Evolutionary conservation across 2,797 vertebrate genomes (phyloP).

Genomic region (Chaetodon trifasciatus): DNA sequence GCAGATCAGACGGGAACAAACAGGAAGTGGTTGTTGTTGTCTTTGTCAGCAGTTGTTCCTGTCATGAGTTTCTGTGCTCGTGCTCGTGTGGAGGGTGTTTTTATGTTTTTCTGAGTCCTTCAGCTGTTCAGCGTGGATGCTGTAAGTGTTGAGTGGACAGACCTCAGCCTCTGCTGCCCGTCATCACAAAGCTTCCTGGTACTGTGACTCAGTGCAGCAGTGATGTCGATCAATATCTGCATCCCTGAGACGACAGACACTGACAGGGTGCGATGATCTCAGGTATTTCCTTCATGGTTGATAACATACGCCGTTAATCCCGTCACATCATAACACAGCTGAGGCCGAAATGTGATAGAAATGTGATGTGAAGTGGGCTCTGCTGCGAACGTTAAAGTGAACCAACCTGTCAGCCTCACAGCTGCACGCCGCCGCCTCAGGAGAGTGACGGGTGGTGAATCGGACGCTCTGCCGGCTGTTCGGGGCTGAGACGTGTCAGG

Average conservation of each 20-base stretch:
- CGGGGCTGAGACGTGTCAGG: constrained; percentile 11
- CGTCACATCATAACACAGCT: neutral
- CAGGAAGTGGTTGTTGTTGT: neutral
- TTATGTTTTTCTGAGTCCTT: neutral
- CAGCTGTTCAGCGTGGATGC: neutral
- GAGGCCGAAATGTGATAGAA: neutral
- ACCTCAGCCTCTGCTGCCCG: constrained; percentile 29
- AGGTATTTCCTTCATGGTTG: neutral
- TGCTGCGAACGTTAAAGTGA: too few species aligned
- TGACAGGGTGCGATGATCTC: too few species aligned
- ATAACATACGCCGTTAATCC: neutral
- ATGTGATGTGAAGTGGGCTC: too few species aligned
- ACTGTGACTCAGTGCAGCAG: constrained; percentile 26
- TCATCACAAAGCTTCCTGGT: neutral
- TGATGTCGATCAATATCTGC: neutral
- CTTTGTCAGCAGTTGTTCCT: neutral
- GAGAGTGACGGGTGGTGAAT: constrained; percentile 6
- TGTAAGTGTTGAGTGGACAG: neutral
- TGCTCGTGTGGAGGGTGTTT: neutral
- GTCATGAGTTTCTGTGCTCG: neutral
- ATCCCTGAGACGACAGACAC: neutral
- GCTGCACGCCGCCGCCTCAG: neutral
- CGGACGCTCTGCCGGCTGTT: neutral
- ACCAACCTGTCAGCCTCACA: neutral
- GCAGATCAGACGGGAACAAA: neutral